A percentile compares a stretch with the other conserved stretches of the same genome.
phyloP scores from a whole-genome alignment of 2,888 invertebrate species.

The Phyllotreta cruciferae region DNA sequence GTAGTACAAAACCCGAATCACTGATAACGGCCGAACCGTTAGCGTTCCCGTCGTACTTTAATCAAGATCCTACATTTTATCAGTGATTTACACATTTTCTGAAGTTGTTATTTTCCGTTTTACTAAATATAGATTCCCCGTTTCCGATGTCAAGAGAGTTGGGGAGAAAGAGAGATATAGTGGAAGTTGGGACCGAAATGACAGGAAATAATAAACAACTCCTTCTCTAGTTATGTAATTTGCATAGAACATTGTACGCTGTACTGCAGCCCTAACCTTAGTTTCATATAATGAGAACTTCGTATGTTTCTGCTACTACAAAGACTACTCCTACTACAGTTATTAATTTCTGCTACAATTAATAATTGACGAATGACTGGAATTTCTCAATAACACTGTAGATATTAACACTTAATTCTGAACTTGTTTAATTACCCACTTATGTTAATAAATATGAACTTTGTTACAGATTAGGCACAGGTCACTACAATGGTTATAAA shows the following conservation, averaged over 20 bases:
- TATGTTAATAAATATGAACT: no score
- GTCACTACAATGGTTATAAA: no score
- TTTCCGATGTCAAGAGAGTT: conserved; percentile 32
- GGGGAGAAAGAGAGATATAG: conserved; percentile 10
- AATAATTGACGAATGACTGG: conserved; percentile 1
- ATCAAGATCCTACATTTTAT: conserved; percentile 26
- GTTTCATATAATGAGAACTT: conserved; percentile 33
- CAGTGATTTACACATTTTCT: conserved; percentile 33
- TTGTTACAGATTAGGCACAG: no score
- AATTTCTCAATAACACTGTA: conserved; percentile 3
- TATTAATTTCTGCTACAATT: conserved; percentile 33
- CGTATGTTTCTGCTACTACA: conserved; percentile 32
- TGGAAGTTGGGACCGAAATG: conserved; percentile 39
- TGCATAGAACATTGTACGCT: conserved; percentile 35
- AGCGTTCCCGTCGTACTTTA: conserved; percentile 7
- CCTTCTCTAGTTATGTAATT: conserved; percentile 32
- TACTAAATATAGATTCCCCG: conserved; percentile 39
- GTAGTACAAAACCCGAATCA: conserved; percentile 15
- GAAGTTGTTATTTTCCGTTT: conserved; percentile 36
- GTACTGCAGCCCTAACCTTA: conserved; percentile 36
- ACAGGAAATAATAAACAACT: conserved; percentile 44
- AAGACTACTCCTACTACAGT: no score
- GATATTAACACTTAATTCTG: no score
- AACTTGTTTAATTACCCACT: no score
- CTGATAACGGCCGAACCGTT: conserved; percentile 19